These are phyloP conservation scores for Triplophysa dalaica DNA, from an alignment of 2,113 vertebrate species.

Conservation along the genomic window DNA sequence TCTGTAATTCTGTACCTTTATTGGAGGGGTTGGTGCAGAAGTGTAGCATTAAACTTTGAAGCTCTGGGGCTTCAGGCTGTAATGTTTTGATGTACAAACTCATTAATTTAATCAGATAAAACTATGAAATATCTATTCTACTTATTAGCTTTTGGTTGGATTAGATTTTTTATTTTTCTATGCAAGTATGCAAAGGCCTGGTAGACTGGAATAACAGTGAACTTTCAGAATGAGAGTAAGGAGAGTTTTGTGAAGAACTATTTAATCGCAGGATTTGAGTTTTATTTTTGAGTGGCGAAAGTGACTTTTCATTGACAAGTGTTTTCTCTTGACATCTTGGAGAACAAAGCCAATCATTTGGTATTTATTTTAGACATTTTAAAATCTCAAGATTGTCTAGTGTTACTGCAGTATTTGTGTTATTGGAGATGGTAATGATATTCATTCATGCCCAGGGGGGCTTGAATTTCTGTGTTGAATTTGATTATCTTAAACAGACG, in stretches of 20 bases:
- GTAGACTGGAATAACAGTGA: constrained; percentile 69
- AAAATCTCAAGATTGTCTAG: not conserved
- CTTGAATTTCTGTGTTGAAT: not conserved
- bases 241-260: constrained; percentile 23
- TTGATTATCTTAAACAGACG: not conserved
- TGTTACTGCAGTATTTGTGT: constrained; percentile 34
- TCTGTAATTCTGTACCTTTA: constrained; percentile 41
- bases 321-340: constrained; percentile 21
- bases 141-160: constrained; percentile 57
- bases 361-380: constrained; percentile 31
- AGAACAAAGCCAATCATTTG: constrained; percentile 40
- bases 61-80: constrained; percentile 46
- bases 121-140: constrained; percentile 65
- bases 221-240: constrained; percentile 5
- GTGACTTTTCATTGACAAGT: constrained; percentile 22
- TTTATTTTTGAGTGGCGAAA: constrained; percentile 22
- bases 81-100: constrained; percentile 73
- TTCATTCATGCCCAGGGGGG: not conserved
- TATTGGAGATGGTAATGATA: not conserved
- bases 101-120: constrained; percentile 74
- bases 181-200: constrained; percentile 65
- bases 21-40: constrained; percentile 63
- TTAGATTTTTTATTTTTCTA: constrained; percentile 73
- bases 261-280: constrained; percentile 30
- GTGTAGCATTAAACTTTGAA: constrained; percentile 70